Evolutionary conservation across 1,140 invertebrate species (phyloP).

Genomic region (Ditylenchus dipsaci): DNA sequence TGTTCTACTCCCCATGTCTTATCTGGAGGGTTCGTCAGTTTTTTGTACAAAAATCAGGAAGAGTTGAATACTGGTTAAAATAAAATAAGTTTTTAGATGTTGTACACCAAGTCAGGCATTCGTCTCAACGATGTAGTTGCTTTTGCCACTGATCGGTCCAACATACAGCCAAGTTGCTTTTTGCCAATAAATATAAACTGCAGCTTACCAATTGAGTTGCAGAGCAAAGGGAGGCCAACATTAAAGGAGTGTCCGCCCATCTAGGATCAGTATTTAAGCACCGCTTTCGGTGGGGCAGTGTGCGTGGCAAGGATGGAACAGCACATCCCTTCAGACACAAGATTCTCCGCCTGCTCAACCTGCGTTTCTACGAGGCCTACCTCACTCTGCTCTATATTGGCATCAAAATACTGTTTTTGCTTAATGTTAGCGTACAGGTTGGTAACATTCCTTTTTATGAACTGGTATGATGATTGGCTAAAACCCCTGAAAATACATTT

Average conservation of each 20-base stretch:
- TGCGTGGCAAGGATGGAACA: neutral
- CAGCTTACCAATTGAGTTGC: constrained; percentile 7
- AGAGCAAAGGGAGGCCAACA: constrained; percentile 40
- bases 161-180: constrained; percentile 49
- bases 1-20: constrained; percentile 56
- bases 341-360: constrained; percentile 47
- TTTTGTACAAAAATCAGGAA: too few species aligned
- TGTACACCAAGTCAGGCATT: constrained; percentile 48
- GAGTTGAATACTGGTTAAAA: too few species aligned
- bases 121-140: constrained; percentile 52
- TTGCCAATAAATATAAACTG: neutral
- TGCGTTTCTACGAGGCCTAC: constrained; percentile 57
- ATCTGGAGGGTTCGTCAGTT: constrained; percentile 38
- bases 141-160: constrained; percentile 53
- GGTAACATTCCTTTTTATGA: constrained; percentile 4
- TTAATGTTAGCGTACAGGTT: constrained; percentile 53
- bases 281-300: constrained; percentile 41
- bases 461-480: neutral
- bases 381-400: constrained; percentile 53
- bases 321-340: constrained; percentile 48
- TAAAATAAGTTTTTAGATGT: neutral
- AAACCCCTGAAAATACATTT: too few species aligned
- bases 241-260: constrained; percentile 49
- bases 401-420: constrained; percentile 52
- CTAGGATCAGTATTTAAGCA: constrained; percentile 54